Base-by-base conservation (phyloP, 2,113 vertebrate genomes). In the Catharus fuscescens region DNA sequence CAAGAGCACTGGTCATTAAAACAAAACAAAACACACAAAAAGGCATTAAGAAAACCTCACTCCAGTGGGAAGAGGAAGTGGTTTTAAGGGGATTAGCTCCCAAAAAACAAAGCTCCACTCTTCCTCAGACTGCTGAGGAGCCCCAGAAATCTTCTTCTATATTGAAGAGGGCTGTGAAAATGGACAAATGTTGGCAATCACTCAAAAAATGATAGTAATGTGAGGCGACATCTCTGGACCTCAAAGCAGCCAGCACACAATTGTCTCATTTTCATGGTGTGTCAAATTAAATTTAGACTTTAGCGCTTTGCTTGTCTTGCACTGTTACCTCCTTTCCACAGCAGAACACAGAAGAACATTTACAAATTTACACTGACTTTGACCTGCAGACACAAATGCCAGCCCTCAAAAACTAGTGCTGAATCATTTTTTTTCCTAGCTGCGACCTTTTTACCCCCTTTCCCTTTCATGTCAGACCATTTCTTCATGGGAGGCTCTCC, bases 211-310 rank as follows among this genome's bases (percentile, higher is more conserved):
- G 48, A 97, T 45, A 81, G 53, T 90, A 94, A 96, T 86, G 57
- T 83, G 89, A 59, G 47, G 69, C 70, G 93, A 91, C 87, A 72
- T 73, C 83, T 71, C 84, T 92, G 84, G 88, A 91, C 72, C 53
- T 81, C 52, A 74, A 74, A 87, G 93, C 84, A 94, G 76, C 61
- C 80, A 94, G 72, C n/a, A 24, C 18, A 92, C 83, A 86, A 92
- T 65, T 84, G 83, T 95, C 94, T 96, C 92, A 79, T 97, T 97
- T 96, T 95, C 90, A 84, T 90, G 71, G 85, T 18, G 52, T 81
- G 91, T 93, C 89, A 90, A 61, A 81, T 94, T 95, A 90, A 95
- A 97, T 95, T 94, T 95, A 85, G 83, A 76, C 64, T 92, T 91
- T 8, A 72, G 73, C 1, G 4, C 83, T 92, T 59, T 78, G 87